phyloP scores from a whole-genome alignment of 2,797 vertebrate genomes.

The Bradypodion ventrale region DNA sequence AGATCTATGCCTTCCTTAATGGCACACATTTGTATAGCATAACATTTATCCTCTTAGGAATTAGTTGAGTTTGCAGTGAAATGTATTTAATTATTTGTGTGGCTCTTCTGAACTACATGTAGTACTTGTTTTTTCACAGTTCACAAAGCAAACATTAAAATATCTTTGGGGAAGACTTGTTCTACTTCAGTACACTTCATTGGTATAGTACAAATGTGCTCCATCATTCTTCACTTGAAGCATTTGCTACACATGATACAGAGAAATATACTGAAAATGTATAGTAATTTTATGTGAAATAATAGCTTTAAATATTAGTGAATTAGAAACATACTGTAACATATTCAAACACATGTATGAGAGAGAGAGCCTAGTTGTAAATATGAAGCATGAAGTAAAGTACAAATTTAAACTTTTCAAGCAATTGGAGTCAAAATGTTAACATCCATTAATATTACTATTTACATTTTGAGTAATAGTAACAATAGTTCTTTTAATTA shows the following conservation, averaged over 20 bases:
- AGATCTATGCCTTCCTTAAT: conserved; percentile 14
- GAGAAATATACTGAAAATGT: conserved; percentile 1
- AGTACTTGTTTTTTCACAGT: neutral
- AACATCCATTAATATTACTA: neutral
- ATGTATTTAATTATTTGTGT: neutral
- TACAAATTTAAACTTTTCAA: conserved; percentile 19
- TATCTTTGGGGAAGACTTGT: neutral
- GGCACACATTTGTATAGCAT: conserved; percentile 45
- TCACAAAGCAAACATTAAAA: neutral
- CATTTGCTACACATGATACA: conserved; percentile 11
- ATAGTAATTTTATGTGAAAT: neutral
- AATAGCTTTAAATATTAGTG: conserved; percentile 21
- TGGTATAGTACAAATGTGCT: neutral
- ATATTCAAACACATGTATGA: conserved; percentile 31
- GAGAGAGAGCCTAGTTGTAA: conserved; percentile 28
- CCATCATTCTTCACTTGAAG: conserved; percentile 10
- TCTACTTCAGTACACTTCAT: conserved; percentile 11
- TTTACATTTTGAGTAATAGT: neutral
- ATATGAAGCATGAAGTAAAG: conserved; percentile 35
- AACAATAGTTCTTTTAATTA: neutral
- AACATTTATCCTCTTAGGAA: conserved; percentile 27
- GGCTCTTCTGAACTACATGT: neutral
- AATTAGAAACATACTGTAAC: conserved; percentile 1
- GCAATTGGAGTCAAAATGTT: neutral
- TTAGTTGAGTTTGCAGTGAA: conserved; percentile 41